A percentile compares a stretch with the other conserved stretches of the same genome.
Evolutionary conservation across 2,888 invertebrate species (phyloP).

Genomic region (Bellardia bayeri): DNA sequence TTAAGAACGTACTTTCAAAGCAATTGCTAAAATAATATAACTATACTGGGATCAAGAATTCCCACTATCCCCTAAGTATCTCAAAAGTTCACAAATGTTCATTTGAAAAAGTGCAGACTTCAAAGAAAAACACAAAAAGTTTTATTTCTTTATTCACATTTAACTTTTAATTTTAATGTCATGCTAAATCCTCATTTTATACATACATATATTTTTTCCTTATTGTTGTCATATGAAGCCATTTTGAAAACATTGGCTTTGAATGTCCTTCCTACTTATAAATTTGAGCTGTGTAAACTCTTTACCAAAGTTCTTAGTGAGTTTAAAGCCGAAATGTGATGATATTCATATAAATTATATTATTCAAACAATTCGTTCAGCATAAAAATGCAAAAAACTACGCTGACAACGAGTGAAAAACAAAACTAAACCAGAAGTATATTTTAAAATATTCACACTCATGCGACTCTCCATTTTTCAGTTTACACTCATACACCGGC

Average conservation of each 20-base stretch:
- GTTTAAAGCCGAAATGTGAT: constrained; percentile 57
- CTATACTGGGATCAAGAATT: constrained; percentile 26
- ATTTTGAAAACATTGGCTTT: constrained; percentile 51
- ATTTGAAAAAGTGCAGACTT: neutral
- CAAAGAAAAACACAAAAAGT: constrained; percentile 1
- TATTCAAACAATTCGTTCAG: constrained; percentile 17
- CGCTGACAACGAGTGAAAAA: neutral
- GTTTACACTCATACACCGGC: neutral
- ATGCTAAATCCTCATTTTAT: constrained; percentile 46
- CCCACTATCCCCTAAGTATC: constrained; percentile 3
- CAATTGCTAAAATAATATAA: constrained; percentile 8
- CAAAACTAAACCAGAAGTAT: constrained; percentile 11
- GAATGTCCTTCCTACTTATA: constrained; percentile 41
- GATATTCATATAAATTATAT: constrained; percentile 36
- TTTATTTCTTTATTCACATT: constrained; percentile 24
- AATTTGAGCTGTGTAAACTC: constrained; percentile 56
- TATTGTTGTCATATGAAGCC: constrained; percentile 46
- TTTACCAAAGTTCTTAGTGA: constrained; percentile 57
- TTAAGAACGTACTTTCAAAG: constrained; percentile 1
- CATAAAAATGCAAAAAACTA: constrained; percentile 20
- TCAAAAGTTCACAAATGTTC: neutral
- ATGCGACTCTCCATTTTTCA: neutral
- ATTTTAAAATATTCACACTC: neutral
- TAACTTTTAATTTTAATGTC: constrained; percentile 63
- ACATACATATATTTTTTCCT: constrained; percentile 4